phyloP scores from a whole-genome alignment of 1,140 invertebrate species.

The Drosophila seguyi region DNA sequence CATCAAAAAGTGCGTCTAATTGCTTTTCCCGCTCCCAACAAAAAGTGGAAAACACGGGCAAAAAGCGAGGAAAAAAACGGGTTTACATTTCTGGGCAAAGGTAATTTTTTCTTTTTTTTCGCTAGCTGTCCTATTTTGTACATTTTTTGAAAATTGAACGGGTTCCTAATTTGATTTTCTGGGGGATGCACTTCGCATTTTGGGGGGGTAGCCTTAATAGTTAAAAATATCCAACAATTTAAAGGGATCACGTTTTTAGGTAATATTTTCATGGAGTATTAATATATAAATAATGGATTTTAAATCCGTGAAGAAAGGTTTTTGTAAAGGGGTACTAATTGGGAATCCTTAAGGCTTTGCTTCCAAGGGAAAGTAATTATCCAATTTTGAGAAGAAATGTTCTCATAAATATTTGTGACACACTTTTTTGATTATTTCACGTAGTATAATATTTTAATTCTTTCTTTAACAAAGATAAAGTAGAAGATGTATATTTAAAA shows the following conservation, averaged over 20 bases:
- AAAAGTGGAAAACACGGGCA: conserved; percentile 26
- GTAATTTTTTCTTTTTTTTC: conserved; percentile 62
- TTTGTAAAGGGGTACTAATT: not conserved
- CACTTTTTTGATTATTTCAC: too few relatives aligned
- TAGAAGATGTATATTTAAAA: too few relatives aligned
- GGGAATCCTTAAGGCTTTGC: not conserved
- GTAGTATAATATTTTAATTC: not conserved
- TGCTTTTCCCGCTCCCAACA: conserved; percentile 63
- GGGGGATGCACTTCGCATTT: conserved; percentile 7
- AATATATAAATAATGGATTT: conserved; percentile 24
- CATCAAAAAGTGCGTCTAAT: conserved; percentile 81
- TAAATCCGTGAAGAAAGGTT: not conserved
- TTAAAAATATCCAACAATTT: conserved; percentile 1
- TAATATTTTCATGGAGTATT: conserved; percentile 1
- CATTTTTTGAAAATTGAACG: conserved; percentile 44
- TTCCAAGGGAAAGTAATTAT: not conserved
- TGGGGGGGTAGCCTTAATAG: conserved; percentile 14
- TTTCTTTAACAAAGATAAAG: not conserved
- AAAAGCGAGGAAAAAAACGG: conserved; percentile 45
- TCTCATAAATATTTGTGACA: not conserved
- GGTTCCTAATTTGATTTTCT: conserved; percentile 43
- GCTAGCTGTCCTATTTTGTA: conserved; percentile 41
- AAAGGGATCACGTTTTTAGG: not conserved
- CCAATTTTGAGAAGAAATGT: not conserved
- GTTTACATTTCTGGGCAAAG: conserved; percentile 61